These are phyloP conservation scores for Penelope pileata DNA, from an alignment of 2,113 vertebrate genomes.

Conservation along the genomic window DNA sequence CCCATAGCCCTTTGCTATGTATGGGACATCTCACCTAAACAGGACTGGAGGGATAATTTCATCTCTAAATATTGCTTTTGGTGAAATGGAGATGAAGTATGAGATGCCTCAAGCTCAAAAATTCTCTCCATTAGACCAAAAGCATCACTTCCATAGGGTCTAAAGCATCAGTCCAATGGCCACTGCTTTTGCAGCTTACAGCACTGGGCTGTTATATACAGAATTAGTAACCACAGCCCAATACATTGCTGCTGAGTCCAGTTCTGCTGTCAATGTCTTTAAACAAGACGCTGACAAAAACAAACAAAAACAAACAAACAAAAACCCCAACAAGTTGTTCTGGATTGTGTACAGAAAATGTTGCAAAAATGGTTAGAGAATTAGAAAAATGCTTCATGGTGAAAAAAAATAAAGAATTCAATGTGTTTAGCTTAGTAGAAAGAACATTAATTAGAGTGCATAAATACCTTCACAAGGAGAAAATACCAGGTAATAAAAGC, in stretches of 20 bases:
- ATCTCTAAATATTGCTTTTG: not conserved
- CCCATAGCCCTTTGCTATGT: not conserved
- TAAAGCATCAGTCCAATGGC: not conserved
- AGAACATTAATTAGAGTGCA: not conserved
- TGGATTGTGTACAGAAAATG: not conserved
- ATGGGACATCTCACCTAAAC: not conserved
- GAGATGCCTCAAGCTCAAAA: not conserved
- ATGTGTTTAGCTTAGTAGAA: not conserved
- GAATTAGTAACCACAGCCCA: not conserved
- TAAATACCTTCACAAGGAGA: not conserved
- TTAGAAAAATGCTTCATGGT: not conserved
- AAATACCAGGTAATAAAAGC: not conserved
- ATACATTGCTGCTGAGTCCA: not conserved
- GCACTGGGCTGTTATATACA: not conserved
- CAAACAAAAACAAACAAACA: too few species aligned
- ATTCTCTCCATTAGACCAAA: not conserved
- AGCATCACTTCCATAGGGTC: accelerated
- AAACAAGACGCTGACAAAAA: not conserved
- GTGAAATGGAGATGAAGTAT: not conserved
- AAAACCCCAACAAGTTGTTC: too few species aligned
- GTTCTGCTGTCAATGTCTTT: not conserved
- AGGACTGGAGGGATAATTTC: not conserved
- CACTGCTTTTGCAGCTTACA: not conserved
- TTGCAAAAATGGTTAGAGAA: not conserved
- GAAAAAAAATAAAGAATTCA: not conserved